Evolutionary conservation across 2,113 vertebrate genomes (phyloP).

Genomic region (Chaetodon auriga): DNA sequence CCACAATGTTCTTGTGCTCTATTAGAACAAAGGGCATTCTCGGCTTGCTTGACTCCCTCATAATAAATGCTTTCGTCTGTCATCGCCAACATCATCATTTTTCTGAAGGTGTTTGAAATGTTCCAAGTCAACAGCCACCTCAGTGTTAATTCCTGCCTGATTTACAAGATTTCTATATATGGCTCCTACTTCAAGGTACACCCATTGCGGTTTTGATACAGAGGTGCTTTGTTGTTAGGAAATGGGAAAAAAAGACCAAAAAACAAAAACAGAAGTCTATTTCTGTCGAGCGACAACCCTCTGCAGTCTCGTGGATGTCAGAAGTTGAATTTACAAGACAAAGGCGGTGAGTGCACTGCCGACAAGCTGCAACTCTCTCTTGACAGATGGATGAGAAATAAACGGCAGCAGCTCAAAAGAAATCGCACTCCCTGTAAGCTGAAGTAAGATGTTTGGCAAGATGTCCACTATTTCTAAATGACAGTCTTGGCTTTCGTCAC

Average conservation of each 20-base stretch:
- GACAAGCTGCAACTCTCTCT: constrained; percentile 72
- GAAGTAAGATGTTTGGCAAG: constrained; percentile 69
- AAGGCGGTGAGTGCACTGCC: constrained; percentile 71
- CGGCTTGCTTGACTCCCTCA: constrained; percentile 32
- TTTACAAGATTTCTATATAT: constrained; percentile 81
- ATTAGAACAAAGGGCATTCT: constrained; percentile 45
- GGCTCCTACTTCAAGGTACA: constrained; percentile 79
- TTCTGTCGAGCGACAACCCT: constrained; percentile 81
- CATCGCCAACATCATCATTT: constrained; percentile 65
- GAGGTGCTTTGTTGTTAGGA: constrained; percentile 79
- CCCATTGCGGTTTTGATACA: constrained; percentile 78
- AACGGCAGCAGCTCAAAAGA: constrained; percentile 73
- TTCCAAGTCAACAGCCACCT: constrained; percentile 61
- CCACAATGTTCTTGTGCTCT: constrained; percentile 38
- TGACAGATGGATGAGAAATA: constrained; percentile 81
- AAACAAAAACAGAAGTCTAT: constrained; percentile 80
- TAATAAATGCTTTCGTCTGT: constrained; percentile 58
- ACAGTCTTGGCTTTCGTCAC: constrained; percentile 57
- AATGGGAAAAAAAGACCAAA: constrained; percentile 47
- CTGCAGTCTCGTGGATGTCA: constrained; percentile 79
- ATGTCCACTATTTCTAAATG: constrained; percentile 69
- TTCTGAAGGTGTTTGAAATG: constrained; percentile 64
- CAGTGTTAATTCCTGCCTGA: constrained; percentile 69
- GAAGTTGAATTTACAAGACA: constrained; percentile 83
- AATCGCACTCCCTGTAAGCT: constrained; percentile 68